phyloP scores from a whole-genome alignment of 2,797 vertebrate species.

The Geotrypetes seraphini region DNA sequence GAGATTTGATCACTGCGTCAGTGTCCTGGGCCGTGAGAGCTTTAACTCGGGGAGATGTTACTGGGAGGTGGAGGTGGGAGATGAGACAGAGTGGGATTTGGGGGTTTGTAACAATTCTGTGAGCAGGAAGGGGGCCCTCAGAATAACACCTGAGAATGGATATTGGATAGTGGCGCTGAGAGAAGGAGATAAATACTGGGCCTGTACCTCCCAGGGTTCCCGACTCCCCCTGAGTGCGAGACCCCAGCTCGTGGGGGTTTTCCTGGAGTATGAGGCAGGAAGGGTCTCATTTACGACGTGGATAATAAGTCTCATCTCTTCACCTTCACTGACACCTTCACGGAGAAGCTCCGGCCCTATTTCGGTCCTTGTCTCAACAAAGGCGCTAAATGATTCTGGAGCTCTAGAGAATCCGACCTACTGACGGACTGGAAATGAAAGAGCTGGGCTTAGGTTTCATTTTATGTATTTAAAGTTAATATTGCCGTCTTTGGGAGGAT shows the following conservation, averaged over 20 bases:
- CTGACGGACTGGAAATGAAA: no score
- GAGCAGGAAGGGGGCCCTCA: slow-evolving; percentile 35
- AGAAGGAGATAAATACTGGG: slow-evolving; percentile 11
- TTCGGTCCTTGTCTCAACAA: no score
- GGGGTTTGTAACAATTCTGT: slow-evolving; percentile 38
- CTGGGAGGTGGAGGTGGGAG: slow-evolving; percentile 41
- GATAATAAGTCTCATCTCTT: slow-evolving; percentile 22
- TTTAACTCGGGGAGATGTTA: slow-evolving; percentile 34
- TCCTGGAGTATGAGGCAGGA: slow-evolving; percentile 29
- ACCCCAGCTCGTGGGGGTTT: slow-evolving; percentile 19
- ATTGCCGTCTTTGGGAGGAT: no score
- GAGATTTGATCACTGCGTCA: slow-evolving; percentile 33
- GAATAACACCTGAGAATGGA: slow-evolving; percentile 10
- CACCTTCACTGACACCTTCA: slow-evolving; percentile 37
- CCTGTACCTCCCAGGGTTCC: slow-evolving; percentile 25
- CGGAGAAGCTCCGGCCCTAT: slow-evolving; percentile 30
- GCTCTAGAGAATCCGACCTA: no score
- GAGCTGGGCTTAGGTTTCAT: no score
- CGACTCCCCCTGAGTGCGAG: slow-evolving; percentile 14
- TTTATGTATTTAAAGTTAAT: no score
- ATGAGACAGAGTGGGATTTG: slow-evolving; percentile 42
- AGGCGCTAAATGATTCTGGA: no score
- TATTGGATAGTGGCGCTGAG: slow-evolving; percentile 42
- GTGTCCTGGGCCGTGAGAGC: slow-evolving; percentile 25
- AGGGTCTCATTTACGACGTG: slow-evolving; percentile 31